A percentile compares a stretch with the other conserved stretches of the same genome.
Evolutionary conservation across 2,113 vertebrate species (phyloP).

Genomic region (Otus sunia): DNA sequence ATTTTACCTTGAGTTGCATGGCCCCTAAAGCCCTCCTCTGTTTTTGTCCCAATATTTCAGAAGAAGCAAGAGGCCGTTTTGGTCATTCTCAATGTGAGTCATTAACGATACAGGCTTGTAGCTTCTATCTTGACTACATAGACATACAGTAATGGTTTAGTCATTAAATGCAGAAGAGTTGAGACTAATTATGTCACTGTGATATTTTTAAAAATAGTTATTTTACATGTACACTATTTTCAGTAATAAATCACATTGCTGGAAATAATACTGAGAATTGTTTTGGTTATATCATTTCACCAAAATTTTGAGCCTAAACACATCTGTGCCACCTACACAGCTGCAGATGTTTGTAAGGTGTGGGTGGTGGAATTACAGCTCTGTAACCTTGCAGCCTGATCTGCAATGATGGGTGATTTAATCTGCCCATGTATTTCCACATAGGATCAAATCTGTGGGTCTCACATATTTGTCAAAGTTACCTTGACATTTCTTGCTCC

Average conservation of each 20-base stretch:
- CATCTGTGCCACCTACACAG: background rate
- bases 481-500: background rate
- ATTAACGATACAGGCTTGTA: background rate
- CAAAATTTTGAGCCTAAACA: background rate
- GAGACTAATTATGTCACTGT: background rate
- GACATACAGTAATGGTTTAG: background rate
- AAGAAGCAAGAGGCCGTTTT: background rate
- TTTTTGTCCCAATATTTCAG: background rate
- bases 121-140: background rate
- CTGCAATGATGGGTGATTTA: background rate
- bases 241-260: background rate
- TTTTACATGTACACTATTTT: background rate
- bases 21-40: background rate
- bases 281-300: background rate
- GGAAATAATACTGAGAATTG: background rate
- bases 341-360: background rate
- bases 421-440: background rate
- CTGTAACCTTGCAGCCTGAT: background rate
- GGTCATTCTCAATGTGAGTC: background rate
- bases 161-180: conserved; percentile 24
- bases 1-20: background rate
- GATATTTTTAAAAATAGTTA: background rate
- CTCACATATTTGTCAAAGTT: background rate
- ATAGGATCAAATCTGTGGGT: background rate
- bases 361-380: background rate